Percentiles rank a stretch among this genome's conserved stretches.
Conservation (phyloP, 1,140 invertebrate species). For the Nixonia krombeini region DNA sequence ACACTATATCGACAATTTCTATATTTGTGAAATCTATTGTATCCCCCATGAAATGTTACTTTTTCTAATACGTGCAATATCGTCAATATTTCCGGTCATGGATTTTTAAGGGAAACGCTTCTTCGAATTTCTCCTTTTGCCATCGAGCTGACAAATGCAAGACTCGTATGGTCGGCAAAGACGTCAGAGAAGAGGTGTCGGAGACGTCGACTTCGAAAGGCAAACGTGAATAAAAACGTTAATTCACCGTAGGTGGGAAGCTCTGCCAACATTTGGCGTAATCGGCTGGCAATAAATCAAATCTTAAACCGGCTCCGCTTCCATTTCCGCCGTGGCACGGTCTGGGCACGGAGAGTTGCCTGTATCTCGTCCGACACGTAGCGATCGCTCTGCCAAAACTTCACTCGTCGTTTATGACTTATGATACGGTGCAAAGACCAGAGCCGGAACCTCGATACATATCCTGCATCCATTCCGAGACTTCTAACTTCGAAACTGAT, state of each 20-base stretch:
- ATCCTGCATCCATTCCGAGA: not conserved
- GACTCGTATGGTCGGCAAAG: no score
- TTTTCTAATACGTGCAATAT: no score
- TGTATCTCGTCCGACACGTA: not conserved
- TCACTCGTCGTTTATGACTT: constrained; percentile 7
- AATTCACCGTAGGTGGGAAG: constrained; percentile 1
- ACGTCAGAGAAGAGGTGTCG: no score
- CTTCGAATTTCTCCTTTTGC: no score
- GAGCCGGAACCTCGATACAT: constrained; percentile 3
- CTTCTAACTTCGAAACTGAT: not conserved
- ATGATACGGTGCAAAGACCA: constrained; percentile 5
- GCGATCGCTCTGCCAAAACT: constrained; percentile 1
- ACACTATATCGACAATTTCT: no score
- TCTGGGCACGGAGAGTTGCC: not conserved
- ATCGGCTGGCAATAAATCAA: constrained; percentile 1
- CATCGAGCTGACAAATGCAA: no score
- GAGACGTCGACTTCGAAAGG: no score
- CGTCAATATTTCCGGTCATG: no score
- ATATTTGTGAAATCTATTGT: no score
- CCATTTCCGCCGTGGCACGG: not conserved
- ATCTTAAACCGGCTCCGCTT: not conserved
- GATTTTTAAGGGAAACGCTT: no score
- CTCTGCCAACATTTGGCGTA: not conserved
- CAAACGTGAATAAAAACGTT: not conserved
- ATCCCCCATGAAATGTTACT: no score